Conservation (phyloP, 2,888 invertebrate species). For the Andrena camellia region DNA sequence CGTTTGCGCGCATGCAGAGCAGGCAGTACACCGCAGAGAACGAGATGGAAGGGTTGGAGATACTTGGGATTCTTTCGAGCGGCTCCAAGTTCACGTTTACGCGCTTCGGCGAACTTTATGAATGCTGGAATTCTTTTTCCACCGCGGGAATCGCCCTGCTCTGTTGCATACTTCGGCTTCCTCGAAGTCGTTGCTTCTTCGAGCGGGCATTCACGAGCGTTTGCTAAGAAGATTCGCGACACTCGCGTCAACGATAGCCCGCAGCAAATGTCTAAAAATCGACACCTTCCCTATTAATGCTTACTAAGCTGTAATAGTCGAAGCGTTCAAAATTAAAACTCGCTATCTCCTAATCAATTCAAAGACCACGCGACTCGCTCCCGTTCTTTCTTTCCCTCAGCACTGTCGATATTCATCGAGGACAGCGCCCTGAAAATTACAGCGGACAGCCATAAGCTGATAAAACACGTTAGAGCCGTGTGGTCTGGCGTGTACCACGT, state of each 20-base stretch:
- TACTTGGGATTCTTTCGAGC: conserved; percentile 59
- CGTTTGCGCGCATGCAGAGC: neutral
- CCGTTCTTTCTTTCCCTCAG: neutral
- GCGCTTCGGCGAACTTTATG: conserved; percentile 58
- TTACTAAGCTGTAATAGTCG: no score
- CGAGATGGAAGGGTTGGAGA: conserved; percentile 27
- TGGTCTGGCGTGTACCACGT: conserved; percentile 80
- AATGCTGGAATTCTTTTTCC: conserved; percentile 55
- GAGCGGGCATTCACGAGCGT: conserved; percentile 4
- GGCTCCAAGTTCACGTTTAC: conserved; percentile 56
- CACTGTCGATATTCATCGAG: conserved; percentile 26
- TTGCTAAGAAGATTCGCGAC: neutral
- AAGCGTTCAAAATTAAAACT: conserved; percentile 21
- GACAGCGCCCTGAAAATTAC: conserved; percentile 76
- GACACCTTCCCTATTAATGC: no score
- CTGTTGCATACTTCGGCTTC: conserved; percentile 34
- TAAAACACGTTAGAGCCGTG: conserved; percentile 77
- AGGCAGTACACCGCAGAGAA: conserved; percentile 7
- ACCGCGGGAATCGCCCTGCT: conserved; percentile 26
- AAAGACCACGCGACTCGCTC: neutral
- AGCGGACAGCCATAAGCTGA: conserved; percentile 81
- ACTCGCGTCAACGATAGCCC: no score
- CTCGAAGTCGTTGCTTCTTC: conserved; percentile 9
- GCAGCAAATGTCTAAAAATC: no score
- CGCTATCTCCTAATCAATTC: conserved; percentile 35